Percentiles rank a stretch among this genome's conserved stretches.
phyloP scores from a whole-genome alignment of 2,888 invertebrate species.

The Leucophora obtusa region DNA sequence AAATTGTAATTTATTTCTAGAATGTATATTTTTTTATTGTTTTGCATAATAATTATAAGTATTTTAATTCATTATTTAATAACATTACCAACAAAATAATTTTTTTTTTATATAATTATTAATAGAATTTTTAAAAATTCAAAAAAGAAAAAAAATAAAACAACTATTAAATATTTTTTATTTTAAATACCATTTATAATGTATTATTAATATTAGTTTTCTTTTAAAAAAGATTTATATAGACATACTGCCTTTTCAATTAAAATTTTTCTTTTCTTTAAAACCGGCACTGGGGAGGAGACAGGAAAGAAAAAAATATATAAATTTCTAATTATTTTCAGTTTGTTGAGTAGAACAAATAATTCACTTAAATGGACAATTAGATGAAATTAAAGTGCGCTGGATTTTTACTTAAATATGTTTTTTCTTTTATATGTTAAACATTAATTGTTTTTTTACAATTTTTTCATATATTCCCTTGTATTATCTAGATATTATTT shows the following conservation, averaged over 20 bases:
- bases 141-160: conserved; percentile 52
- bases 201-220: conserved; percentile 24
- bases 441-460: conserved; percentile 37
- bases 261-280: conserved; percentile 18
- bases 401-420: background rate
- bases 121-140: conserved; percentile 52
- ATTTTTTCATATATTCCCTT: conserved; percentile 44
- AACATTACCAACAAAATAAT: conserved; percentile 76
- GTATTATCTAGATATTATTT: conserved; percentile 37
- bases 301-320: conserved; percentile 28
- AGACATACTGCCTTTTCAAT: conserved; percentile 44
- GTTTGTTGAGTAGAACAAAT: background rate
- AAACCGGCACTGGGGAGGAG: conserved; percentile 52
- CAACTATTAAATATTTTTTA: conserved; percentile 52
- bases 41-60: conserved; percentile 43
- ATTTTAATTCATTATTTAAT: conserved; percentile 72
- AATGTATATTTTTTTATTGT: conserved; percentile 22
- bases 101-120: conserved; percentile 53
- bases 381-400: conserved; percentile 21
- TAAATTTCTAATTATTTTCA: background rate
- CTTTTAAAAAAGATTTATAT: conserved; percentile 39
- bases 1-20: background rate
- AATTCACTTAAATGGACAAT: conserved; percentile 33
- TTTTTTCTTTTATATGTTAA: conserved; percentile 8
- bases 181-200: conserved; percentile 60